Conservation (phyloP, 2,888 invertebrate genomes). For the Branchipolynoe longqiensis region DNA sequence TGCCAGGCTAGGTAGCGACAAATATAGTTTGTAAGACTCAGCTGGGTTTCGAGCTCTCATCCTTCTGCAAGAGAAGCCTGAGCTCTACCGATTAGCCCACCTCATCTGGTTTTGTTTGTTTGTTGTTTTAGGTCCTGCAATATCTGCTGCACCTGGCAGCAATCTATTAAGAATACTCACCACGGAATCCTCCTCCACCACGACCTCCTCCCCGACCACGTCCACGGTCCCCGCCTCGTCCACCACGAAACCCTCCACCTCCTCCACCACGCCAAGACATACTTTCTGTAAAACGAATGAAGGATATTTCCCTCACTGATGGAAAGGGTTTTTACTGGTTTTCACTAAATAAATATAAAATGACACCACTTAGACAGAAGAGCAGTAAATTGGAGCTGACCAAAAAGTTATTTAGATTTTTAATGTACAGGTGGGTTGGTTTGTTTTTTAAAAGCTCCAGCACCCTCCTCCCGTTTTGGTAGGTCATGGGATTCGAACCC, state of each 20-base stretch:
- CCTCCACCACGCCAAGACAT: constrained; percentile 49
- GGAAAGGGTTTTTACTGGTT: neutral
- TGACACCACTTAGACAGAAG: neutral
- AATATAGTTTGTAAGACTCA: too few relatives aligned
- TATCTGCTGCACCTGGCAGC: too few relatives aligned
- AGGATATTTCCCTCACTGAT: neutral
- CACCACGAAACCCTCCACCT: constrained; percentile 37
- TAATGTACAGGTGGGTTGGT: neutral
- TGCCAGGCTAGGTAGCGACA: too few relatives aligned
- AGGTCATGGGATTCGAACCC: too few relatives aligned
- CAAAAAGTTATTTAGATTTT: neutral
- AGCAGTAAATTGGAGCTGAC: too few relatives aligned
- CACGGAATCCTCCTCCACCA: constrained; percentile 6
- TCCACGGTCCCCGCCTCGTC: constrained; percentile 15
- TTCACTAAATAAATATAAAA: neutral
- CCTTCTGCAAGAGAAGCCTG: neutral
- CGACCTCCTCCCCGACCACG: constrained; percentile 4
- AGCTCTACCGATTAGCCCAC: neutral
- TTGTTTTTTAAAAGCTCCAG: neutral
- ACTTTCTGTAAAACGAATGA: neutral
- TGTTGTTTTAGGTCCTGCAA: neutral
- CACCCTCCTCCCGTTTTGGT: too few relatives aligned
- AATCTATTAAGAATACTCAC: neutral
- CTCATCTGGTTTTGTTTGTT: neutral
- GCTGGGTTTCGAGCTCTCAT: neutral